Conservation (phyloP, 2,113 vertebrate species). For the Petroica traversi region DNA sequence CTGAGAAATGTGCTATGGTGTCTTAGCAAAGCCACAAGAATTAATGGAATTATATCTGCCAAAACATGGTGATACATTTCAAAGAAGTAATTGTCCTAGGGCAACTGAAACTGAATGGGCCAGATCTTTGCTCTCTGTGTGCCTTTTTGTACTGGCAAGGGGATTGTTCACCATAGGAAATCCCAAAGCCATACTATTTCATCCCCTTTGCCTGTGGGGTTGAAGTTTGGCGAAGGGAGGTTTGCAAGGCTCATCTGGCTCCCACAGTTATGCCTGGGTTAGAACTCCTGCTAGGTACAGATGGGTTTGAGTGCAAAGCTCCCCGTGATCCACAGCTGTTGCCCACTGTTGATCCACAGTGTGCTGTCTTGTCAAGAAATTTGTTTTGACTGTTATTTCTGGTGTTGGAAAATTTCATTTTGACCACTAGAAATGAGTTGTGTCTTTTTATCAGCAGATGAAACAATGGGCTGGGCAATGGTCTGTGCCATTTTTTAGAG, state of each 20-base stretch:
- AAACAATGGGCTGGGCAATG: background rate
- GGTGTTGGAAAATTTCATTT: background rate
- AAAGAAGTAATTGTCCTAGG: background rate
- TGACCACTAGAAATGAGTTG: background rate
- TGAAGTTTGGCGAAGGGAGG: background rate
- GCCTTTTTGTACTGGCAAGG: background rate
- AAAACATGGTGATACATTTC: background rate
- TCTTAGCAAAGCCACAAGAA: background rate
- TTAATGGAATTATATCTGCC: background rate
- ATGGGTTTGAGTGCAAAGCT: background rate
- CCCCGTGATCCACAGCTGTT: background rate
- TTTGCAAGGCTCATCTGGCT: background rate
- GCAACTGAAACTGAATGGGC: background rate
- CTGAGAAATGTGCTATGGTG: background rate
- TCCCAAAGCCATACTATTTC: background rate
- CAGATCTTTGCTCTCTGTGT: background rate
- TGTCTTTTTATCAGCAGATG: background rate
- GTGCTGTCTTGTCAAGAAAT: background rate
- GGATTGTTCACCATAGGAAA: accelerated
- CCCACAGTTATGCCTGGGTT: background rate
- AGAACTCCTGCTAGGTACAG: background rate
- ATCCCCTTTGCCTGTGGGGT: background rate
- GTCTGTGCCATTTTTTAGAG: background rate
- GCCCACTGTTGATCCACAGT: too few species aligned
- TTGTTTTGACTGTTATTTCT: background rate